Percentiles rank a stretch among this genome's conserved stretches.
Evolutionary conservation across 2,888 invertebrate genomes (phyloP).

Genomic region (Proisotoma minuta): DNA sequence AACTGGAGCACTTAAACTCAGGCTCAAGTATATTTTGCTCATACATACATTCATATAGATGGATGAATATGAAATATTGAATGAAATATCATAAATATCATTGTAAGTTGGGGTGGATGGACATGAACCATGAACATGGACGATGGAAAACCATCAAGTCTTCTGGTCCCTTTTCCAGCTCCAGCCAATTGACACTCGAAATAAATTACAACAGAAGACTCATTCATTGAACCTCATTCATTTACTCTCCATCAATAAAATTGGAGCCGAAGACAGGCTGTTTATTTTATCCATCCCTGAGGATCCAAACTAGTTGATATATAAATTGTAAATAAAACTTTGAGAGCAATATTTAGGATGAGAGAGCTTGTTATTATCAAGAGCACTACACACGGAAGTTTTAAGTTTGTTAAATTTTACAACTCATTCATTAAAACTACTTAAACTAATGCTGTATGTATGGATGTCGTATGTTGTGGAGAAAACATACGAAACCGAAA

Average conservation of each 20-base stretch:
- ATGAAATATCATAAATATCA: neutral
- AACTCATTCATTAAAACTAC: too few species aligned
- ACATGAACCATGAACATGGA: neutral
- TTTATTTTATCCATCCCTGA: neutral
- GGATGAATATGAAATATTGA: neutral
- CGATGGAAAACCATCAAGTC: neutral
- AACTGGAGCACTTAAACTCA: too few species aligned
- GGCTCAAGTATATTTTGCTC: too few species aligned
- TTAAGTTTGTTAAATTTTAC: neutral
- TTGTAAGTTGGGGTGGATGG: neutral
- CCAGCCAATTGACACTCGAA: neutral
- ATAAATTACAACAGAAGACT: neutral
- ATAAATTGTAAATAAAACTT: too few species aligned
- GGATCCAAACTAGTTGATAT: too few species aligned
- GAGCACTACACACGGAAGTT: too few species aligned
- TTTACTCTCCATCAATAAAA: constrained; percentile 2
- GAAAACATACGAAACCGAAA: too few species aligned
- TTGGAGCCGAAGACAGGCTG: neutral
- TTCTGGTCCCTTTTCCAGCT: neutral
- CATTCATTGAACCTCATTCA: constrained; percentile 6
- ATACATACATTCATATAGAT: too few species aligned
- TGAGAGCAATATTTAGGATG: too few species aligned
- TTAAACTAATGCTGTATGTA: too few species aligned
- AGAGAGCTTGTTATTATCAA: too few species aligned
- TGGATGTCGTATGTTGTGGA: too few species aligned